phyloP scores from a whole-genome alignment of 2,113 vertebrate genomes.

The Scortum barcoo region DNA sequence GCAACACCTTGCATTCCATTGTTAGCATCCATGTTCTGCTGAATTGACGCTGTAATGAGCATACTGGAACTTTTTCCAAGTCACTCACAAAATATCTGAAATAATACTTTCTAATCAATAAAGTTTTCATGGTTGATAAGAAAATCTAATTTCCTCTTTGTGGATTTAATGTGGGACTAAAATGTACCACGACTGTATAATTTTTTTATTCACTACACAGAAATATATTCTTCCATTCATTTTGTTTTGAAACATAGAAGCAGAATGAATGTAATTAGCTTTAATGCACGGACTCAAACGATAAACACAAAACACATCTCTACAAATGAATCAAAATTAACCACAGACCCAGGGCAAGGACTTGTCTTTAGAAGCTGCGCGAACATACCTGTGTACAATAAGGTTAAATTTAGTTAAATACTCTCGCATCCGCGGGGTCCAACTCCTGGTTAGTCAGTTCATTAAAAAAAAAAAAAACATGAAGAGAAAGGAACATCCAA shows the following conservation, averaged over 20 bases:
- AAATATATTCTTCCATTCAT: neutral
- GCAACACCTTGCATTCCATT: slow-evolving; percentile 83
- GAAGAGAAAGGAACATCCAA: neutral
- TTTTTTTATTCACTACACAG: neutral
- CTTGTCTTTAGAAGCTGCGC: neutral
- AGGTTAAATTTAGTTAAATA: slow-evolving; percentile 5
- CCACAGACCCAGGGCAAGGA: neutral
- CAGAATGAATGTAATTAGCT: neutral
- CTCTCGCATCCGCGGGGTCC: neutral
- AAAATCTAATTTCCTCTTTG: slow-evolving; percentile 33
- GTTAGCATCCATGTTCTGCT: slow-evolving; percentile 62
- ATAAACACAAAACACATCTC: neutral
- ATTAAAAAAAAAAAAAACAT: neutral
- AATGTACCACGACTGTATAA: neutral
- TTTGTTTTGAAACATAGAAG: neutral
- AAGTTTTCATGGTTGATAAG: slow-evolving; percentile 70
- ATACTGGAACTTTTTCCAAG: slow-evolving; percentile 47
- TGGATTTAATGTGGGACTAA: slow-evolving; percentile 28
- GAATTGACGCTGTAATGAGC: slow-evolving; percentile 56
- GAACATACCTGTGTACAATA: neutral
- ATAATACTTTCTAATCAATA: slow-evolving; percentile 72
- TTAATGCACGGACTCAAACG: neutral
- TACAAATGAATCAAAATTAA: neutral
- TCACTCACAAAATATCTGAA: slow-evolving; percentile 52
- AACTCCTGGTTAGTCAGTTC: neutral